Conservation (phyloP, 2,113 vertebrate genomes). For the Ardeotis arabs region DNA sequence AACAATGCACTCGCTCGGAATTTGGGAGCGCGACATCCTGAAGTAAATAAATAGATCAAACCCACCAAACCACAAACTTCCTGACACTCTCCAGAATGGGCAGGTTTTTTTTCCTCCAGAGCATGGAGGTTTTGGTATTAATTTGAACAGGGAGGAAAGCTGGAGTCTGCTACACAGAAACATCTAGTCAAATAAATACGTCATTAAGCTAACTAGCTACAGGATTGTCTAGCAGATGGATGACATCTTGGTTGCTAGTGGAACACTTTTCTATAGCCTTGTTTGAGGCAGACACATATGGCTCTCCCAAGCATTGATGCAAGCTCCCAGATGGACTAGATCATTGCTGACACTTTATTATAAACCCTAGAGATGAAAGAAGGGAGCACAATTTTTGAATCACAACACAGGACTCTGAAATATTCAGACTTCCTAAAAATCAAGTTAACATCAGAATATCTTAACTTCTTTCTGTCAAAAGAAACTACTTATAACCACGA, state of each 20-base stretch:
- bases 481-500: slow-evolving; percentile 1
- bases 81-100: not conserved
- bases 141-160: slow-evolving; percentile 16
- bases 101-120: not conserved
- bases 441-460: slow-evolving; percentile 6
- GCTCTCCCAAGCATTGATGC: slow-evolving; percentile 68
- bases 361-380: slow-evolving; percentile 66
- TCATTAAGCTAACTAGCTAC: slow-evolving; percentile 67
- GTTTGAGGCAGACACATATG: slow-evolving; percentile 69
- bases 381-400: slow-evolving; percentile 63
- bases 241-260: slow-evolving; percentile 70
- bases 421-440: slow-evolving; percentile 53
- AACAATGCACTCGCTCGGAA: accelerated
- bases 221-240: slow-evolving; percentile 70
- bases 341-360: slow-evolving; percentile 69
- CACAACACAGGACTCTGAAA: slow-evolving; percentile 48
- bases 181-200: slow-evolving; percentile 62
- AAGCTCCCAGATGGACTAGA: slow-evolving; percentile 71
- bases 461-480: not conserved
- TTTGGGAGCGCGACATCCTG: not conserved
- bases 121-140: not conserved
- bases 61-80: not conserved
- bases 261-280: slow-evolving; percentile 68
- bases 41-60: not conserved
- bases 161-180: slow-evolving; percentile 15